phyloP scores from a whole-genome alignment of 1,140 invertebrate genomes.

The Mycetomoellerius zeteki region DNA sequence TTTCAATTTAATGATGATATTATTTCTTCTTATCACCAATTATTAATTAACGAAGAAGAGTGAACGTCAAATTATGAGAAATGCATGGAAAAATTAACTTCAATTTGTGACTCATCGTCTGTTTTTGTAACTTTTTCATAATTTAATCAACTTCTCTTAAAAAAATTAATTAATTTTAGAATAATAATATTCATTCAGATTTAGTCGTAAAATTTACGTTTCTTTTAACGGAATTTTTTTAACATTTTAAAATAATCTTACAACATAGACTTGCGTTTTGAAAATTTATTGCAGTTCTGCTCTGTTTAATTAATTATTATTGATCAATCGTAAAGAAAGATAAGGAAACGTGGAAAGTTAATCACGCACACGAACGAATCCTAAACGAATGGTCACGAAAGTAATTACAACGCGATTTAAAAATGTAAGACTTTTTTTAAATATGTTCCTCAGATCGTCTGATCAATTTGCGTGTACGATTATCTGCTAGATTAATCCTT shows the following conservation, averaged over 20 bases:
- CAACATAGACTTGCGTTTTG: background rate
- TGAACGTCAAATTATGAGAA: slow-evolving; percentile 19
- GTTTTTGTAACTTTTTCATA: background rate
- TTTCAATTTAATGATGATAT: background rate
- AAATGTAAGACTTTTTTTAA: background rate
- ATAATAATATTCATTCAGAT: background rate
- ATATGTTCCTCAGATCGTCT: background rate
- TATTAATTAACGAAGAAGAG: slow-evolving; percentile 5
- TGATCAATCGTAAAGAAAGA: background rate
- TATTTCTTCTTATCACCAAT: background rate
- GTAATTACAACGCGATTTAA: background rate
- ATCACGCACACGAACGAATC: slow-evolving; percentile 56
- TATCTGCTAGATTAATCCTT: slow-evolving; percentile 21
- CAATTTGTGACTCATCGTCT: background rate
- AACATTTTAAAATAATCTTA: slow-evolving; percentile 22
- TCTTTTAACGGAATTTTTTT: background rate
- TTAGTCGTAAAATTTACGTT: background rate
- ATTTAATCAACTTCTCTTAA: background rate
- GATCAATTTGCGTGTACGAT: slow-evolving; percentile 54
- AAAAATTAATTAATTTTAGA: background rate
- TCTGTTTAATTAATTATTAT: background rate
- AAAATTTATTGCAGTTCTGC: background rate
- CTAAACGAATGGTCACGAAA: slow-evolving; percentile 14
- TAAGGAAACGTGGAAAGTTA: slow-evolving; percentile 37
- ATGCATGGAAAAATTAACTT: background rate